A percentile compares a stretch with the other conserved stretches of the same genome.
phyloP scores from a whole-genome alignment of 2,113 vertebrate genomes.

The Ibidorhyncha struthersii region DNA sequence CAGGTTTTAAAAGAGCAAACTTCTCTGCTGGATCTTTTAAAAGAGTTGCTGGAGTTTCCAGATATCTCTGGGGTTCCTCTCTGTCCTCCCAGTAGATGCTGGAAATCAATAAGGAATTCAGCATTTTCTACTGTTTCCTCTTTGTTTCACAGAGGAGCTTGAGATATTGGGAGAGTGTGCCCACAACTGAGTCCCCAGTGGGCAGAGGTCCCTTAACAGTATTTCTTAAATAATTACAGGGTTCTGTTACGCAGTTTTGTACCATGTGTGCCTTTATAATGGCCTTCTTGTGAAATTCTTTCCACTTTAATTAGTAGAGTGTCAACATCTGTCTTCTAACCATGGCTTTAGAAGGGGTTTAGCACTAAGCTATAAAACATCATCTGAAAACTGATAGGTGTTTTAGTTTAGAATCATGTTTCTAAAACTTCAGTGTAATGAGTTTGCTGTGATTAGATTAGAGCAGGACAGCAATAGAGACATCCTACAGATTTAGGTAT shows the following conservation, averaged over 20 bases:
- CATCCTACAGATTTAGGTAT: neutral
- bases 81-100: neutral
- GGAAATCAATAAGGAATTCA: neutral
- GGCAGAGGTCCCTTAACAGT: neutral
- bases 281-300: neutral
- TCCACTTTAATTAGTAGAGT: neutral
- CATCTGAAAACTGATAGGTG: neutral
- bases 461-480: neutral
- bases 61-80: neutral
- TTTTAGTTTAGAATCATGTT: neutral
- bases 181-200: neutral
- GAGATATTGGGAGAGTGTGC: neutral
- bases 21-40: neutral
- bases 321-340: neutral
- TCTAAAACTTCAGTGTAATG: neutral
- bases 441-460: neutral
- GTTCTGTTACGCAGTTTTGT: neutral
- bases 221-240: neutral
- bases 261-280: neutral
- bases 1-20: neutral
- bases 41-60: neutral
- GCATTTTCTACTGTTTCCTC: neutral
- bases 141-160: neutral
- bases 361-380: constrained; percentile 15
- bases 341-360: neutral